phyloP scores from a whole-genome alignment of 2,113 vertebrate species.

The Morphnarchus princeps region DNA sequence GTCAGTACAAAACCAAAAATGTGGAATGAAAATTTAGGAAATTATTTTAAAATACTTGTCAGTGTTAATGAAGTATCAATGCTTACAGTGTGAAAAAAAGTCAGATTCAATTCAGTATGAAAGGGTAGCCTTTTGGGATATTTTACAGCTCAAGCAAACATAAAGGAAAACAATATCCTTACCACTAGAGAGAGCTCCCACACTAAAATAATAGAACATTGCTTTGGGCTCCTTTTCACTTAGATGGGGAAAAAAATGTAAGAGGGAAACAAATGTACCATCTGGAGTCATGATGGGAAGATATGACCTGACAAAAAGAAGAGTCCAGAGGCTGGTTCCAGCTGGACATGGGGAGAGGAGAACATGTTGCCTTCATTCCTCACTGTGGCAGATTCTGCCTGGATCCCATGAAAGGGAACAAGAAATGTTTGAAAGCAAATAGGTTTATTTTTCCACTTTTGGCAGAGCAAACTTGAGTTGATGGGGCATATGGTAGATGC shows the following conservation, averaged over 20 bases:
- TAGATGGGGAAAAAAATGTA: neutral
- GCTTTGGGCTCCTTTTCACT: neutral
- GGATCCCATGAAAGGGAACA: neutral
- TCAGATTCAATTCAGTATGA: neutral
- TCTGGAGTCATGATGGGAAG: slow-evolving; percentile 60
- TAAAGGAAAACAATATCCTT: slow-evolving; percentile 37
- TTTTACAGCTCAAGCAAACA: neutral
- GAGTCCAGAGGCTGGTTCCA: slow-evolving; percentile 60
- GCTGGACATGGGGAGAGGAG: slow-evolving; percentile 47
- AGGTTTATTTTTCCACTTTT: neutral
- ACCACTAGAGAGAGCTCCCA: slow-evolving; percentile 62
- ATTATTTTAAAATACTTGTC: neutral
- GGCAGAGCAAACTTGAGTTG: neutral
- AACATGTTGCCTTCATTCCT: slow-evolving; percentile 31
- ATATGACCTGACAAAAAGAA: slow-evolving; percentile 64
- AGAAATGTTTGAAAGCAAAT: neutral
- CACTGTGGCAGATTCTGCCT: slow-evolving; percentile 7
- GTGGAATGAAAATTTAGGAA: neutral
- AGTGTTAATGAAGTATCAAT: neutral
- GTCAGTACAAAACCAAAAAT: neutral
- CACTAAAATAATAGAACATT: slow-evolving; percentile 26
- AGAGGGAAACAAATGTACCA: slow-evolving; percentile 16
- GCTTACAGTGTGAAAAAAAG: neutral
- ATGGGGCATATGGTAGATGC: neutral
- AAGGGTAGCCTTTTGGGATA: neutral